These are phyloP conservation scores for Caradrina kadenii DNA, from an alignment of 2,888 invertebrate species.

Conservation along the genomic window DNA sequence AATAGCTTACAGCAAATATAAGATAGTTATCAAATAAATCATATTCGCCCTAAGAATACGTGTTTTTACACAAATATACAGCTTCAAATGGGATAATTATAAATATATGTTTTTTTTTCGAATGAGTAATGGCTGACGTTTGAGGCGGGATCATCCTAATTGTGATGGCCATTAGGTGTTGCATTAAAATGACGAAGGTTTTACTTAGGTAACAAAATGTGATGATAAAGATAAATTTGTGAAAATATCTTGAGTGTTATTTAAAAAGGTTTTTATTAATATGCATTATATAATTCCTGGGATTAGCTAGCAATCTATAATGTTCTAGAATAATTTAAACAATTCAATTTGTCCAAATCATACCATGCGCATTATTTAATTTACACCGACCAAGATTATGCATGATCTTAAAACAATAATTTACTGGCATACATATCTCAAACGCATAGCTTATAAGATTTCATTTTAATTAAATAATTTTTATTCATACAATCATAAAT, in stretches of 20 bases:
- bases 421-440: conserved; percentile 17
- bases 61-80: conserved; percentile 86
- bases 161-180: conserved; percentile 72
- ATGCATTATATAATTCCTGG: not conserved
- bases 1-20: conserved; percentile 21
- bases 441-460: conserved; percentile 17
- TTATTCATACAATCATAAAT: conserved; percentile 61
- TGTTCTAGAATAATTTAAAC: conserved; percentile 2
- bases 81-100: conserved; percentile 82
- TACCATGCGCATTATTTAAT: not conserved
- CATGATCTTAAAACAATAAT: conserved; percentile 26
- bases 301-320: not conserved
- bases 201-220: conserved; percentile 41
- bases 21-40: conserved; percentile 80
- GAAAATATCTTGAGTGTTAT: conserved; percentile 13
- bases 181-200: conserved; percentile 62
- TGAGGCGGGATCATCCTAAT: conserved; percentile 72
- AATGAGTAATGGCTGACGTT: conserved; percentile 77
- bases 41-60: conserved; percentile 84
- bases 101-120: conserved; percentile 74
- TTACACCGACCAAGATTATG: conserved; percentile 3
- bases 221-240: conserved; percentile 42
- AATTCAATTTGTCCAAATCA: not conserved
- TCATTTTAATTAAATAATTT: conserved; percentile 58
- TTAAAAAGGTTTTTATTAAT: conserved; percentile 1